Base-by-base conservation (phyloP, 2,113 vertebrate species). In the Noctilio leporinus region DNA sequence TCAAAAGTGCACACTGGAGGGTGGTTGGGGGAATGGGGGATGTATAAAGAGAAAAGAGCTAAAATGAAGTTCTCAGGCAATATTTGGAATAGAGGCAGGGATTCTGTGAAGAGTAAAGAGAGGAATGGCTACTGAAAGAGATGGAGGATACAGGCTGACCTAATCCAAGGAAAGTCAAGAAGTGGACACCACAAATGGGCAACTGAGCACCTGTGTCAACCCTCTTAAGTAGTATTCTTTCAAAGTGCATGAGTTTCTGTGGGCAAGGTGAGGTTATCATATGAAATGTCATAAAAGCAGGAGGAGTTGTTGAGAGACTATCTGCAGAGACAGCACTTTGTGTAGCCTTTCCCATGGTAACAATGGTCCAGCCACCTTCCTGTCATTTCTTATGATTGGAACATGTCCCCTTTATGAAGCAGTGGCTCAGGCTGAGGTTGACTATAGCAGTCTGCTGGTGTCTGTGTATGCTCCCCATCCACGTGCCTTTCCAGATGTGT, bases 401-500 rank as follows among this genome's bases (percentile, higher is more conserved):
- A 65, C 38, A 1, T 12, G 49, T 78, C 51, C 53, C 16, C 3
- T 14, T n/a, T 30, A 24, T 0, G 16, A 62, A 40, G 38, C 5
- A 5, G 30, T n/a, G 33, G 40, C 19, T 40, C 19, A 0, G 30
- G 26, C 45, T 20, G 59, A n/a, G 24, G 73, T 33, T 57, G 17
- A 16, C 43, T 59, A 33, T 28, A 6, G 73, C 35, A 6, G 3
- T 76, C 35, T 70, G 77, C n/a, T 24, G 53, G 30, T 35, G 16
- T 96, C 89, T 84, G 67, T 75, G 45, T 83, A 28, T 53, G 30
- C 22, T 19, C 55, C 6, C 9, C 33, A 0, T 86, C 83, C 92
- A 91, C n/a, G 73, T 15, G 78, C 93, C 80, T 26, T 78, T 80
- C 89, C 78, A 65, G 69, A 84, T 87, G 73, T 93, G 95, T 89